These are phyloP conservation scores for Polyploca ridens DNA, from an alignment of 2,888 invertebrate species.

Conservation along the genomic window DNA sequence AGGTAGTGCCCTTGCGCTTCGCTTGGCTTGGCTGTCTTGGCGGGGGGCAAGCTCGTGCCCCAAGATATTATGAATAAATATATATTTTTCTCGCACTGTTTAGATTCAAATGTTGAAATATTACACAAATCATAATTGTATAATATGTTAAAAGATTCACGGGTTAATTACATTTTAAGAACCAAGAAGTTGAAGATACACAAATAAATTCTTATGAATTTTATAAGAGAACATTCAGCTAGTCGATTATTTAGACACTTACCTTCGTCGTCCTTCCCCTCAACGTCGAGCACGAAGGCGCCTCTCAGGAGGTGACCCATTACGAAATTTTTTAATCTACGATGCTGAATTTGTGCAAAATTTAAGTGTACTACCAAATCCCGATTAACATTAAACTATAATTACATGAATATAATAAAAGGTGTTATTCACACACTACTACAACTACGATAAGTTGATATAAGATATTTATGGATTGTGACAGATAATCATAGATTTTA, in stretches of 20 bases:
- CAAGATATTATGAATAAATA: too few species aligned
- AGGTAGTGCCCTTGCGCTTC: too few species aligned
- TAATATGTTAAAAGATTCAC: too few species aligned
- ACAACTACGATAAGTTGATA: conserved; percentile 29
- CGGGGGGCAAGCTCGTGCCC: too few species aligned
- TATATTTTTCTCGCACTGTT: too few species aligned
- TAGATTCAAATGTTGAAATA: too few species aligned
- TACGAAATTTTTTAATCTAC: conserved; percentile 43
- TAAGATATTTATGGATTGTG: conserved; percentile 36
- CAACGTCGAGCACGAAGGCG: conserved; percentile 68
- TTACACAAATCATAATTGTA: too few species aligned
- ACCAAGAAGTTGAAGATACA: too few species aligned
- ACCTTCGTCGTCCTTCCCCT: conserved; percentile 71
- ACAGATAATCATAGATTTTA: conserved; percentile 36
- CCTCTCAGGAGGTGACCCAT: conserved; percentile 78
- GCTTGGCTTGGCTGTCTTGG: too few species aligned
- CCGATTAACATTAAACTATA: conserved; percentile 47
- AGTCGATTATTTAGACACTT: conserved; percentile 22
- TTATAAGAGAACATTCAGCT: too few species aligned
- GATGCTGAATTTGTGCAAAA: conserved; percentile 76
- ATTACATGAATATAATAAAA: conserved; percentile 41
- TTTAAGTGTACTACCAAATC: conserved; percentile 50
- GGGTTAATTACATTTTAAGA: too few species aligned
- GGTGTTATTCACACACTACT: conserved; percentile 33
- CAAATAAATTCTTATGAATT: too few species aligned